These are phyloP conservation scores for Drosophila mauritiana DNA, from an alignment of 1,140 invertebrate genomes.

Conservation along the genomic window DNA sequence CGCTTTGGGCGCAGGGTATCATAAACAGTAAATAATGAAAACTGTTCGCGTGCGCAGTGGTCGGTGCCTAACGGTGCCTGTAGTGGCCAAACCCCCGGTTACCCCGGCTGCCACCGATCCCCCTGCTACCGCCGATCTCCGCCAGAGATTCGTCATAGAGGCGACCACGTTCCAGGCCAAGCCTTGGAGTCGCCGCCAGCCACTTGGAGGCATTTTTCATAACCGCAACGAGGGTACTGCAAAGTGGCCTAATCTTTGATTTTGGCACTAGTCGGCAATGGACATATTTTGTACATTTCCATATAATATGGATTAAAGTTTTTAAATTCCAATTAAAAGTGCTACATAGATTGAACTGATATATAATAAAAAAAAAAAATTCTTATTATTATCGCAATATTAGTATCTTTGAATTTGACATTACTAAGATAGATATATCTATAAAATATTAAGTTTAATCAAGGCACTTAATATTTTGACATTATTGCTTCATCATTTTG, in stretches of 20 bases:
- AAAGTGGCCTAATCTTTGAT: constrained; percentile 31
- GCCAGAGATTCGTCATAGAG: constrained; percentile 72
- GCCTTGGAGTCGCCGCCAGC: constrained; percentile 54
- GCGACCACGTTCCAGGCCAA: constrained; percentile 59
- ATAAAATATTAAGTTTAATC: too few relatives aligned
- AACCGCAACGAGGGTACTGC: constrained; percentile 31
- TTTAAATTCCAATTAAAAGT: too few relatives aligned
- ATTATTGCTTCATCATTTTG: too few relatives aligned
- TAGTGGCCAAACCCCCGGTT: constrained; percentile 34
- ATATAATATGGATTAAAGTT: too few relatives aligned
- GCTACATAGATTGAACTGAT: too few relatives aligned
- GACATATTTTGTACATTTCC: neutral
- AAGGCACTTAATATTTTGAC: too few relatives aligned
- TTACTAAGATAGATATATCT: too few relatives aligned
- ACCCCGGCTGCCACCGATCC: neutral
- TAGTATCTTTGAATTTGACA: too few relatives aligned
- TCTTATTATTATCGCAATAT: too few relatives aligned
- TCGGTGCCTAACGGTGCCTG: constrained; percentile 73
- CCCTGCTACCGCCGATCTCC: constrained; percentile 1
- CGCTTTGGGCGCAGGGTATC: constrained; percentile 32
- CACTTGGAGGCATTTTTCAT: constrained; percentile 37
- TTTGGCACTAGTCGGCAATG: neutral
- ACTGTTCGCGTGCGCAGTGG: constrained; percentile 66
- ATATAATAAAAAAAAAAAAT: too few relatives aligned
- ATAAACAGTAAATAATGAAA: constrained; percentile 68